Percentiles rank a stretch among this genome's conserved stretches.
Conservation (phyloP, 1,140 invertebrate species). For the Carposina sasakii region DNA sequence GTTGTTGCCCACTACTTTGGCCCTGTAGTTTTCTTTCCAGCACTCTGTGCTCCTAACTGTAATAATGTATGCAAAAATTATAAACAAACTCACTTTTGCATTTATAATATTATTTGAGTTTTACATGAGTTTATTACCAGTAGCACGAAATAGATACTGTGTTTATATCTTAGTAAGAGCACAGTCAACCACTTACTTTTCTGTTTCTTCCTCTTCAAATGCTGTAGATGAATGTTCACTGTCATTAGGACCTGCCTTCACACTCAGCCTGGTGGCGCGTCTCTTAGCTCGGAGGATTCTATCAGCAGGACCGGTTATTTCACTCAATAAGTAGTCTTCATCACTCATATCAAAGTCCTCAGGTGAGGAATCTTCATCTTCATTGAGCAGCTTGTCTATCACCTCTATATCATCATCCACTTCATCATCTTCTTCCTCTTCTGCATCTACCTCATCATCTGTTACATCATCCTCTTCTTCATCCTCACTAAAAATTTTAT, state of each 20-base stretch:
- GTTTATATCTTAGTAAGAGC: too few relatives aligned
- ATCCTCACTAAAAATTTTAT: conserved; percentile 18
- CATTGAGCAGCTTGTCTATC: conserved; percentile 48
- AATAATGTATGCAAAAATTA: too few relatives aligned
- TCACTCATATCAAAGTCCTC: conserved; percentile 29
- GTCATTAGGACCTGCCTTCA: conserved; percentile 32
- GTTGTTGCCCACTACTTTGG: too few relatives aligned
- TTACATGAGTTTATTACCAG: too few relatives aligned
- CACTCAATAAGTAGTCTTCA: conserved; percentile 37
- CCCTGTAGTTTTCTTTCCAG: too few relatives aligned
- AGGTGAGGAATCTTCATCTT: conserved; percentile 36
- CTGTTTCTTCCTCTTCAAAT: conserved; percentile 27
- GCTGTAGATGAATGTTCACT: conserved; percentile 33
- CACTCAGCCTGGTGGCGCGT: conserved; percentile 35
- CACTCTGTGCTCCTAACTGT: too few relatives aligned
- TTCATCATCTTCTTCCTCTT: conserved; percentile 45
- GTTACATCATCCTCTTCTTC: conserved; percentile 30
- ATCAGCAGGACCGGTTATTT: conserved; percentile 20
- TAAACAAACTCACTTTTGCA: too few relatives aligned
- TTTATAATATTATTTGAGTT: too few relatives aligned
- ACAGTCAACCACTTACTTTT: too few relatives aligned
- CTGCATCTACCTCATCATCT: too few relatives aligned
- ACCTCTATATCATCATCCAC: conserved; percentile 58
- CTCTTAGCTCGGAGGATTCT: too few relatives aligned
- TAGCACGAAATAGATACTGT: too few relatives aligned